Evolutionary conservation across 2,113 vertebrate genomes (phyloP), one percentile per base, ranked within the genome.

Genomic region (Physeter macrocephalus): DNA sequence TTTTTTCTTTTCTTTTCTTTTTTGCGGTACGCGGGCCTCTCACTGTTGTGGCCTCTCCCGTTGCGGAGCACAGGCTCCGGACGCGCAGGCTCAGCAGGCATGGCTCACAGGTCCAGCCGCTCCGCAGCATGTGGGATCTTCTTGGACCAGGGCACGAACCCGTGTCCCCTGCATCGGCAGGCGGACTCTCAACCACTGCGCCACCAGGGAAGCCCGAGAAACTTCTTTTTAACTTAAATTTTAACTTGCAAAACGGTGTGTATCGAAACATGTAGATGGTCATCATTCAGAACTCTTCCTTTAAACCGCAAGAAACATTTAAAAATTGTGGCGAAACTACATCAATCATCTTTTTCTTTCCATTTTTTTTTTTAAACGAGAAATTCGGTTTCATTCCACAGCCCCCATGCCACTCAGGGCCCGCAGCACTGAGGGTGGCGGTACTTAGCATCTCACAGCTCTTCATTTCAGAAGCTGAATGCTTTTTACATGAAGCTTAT

Each of bases 201-300:
- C n/a, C n/a, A n/a, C n/a, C n/a, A n/a, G n/a, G n/a, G n/a, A n/a
- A n/a, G n/a, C n/a, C n/a, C n/a, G 4, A 11, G 71, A 85, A 82
- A 64, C n/a, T 61, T 59, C 52, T 71, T 78, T 74, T 78, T 84
- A 69, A 91, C 12, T 88, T 72, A 86, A 77, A 88, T 49, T 21
- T 87, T 66, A 87, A 43, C 64, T 88, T 96, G 81, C 66, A 81
- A 71, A 66, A 41, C 23, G 6, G 8, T 43, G 9, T 54, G 27
- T 57, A 62, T 46, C 69, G 67, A 93, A 90, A 83, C 67, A 81
- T 12, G 52, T 34, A 77, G 46, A 78, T 8, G 1, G 41, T 57
- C 67, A 25, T 21, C 41, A 80, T 74, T 75, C 92, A 90, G 74
- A 94, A 69, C 8, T 87, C 39, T 85, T 17, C 43, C 39, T 90